These are phyloP conservation scores for Sternotherus odoratus DNA, from an alignment of 2,797 vertebrate genomes.

Conservation along the genomic window DNA sequence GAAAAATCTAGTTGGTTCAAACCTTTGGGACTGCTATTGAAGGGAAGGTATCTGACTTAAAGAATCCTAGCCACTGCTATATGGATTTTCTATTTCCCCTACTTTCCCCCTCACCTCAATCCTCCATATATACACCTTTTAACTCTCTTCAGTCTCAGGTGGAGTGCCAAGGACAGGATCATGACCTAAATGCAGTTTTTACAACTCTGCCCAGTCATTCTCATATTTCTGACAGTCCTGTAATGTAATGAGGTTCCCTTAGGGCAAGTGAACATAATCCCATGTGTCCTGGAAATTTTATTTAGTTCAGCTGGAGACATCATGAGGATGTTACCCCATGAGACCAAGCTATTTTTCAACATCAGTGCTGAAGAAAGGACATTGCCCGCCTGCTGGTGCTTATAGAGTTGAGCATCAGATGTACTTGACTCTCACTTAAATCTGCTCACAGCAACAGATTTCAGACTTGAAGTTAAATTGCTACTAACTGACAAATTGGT, in stretches of 20 bases:
- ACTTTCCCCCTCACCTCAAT: too few relatives aligned
- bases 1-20: background rate
- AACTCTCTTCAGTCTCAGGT: background rate
- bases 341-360: background rate
- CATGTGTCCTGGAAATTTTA: background rate
- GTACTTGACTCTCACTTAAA: background rate
- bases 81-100: background rate
- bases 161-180: background rate
- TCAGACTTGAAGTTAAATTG: background rate
- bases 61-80: background rate
- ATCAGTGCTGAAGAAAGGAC: background rate
- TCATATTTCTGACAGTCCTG: background rate
- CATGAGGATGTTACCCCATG: background rate
- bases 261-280: background rate
- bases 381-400: background rate
- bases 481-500: background rate
- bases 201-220: background rate
- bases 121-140: too few relatives aligned
- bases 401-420: background rate
- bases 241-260: too few relatives aligned
- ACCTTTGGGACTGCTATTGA: background rate
- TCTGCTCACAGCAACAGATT: background rate
- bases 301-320: background rate
- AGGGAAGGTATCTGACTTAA: background rate
- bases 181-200: background rate